phyloP scores from a whole-genome alignment of 2,113 vertebrate genomes.

The human (Homo sapiens) region DNA sequence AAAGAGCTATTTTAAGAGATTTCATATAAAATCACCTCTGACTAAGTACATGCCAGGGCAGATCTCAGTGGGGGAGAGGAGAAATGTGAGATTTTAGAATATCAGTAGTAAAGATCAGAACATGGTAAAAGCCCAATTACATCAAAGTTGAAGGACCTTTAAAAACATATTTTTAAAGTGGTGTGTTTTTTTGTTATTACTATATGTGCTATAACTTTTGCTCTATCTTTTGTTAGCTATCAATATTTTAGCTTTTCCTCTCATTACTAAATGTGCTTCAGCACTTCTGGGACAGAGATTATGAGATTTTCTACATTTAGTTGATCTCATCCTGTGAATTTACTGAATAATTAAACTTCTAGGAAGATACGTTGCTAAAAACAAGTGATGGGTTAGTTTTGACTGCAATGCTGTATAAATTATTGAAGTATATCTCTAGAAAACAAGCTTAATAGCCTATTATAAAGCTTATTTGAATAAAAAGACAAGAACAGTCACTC shows the following conservation, averaged over 20 bases:
- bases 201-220: neutral
- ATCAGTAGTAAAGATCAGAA: conserved; percentile 14
- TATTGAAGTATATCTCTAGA: conserved; percentile 71
- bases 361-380: conserved; percentile 46
- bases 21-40: conserved; percentile 61
- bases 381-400: conserved; percentile 58
- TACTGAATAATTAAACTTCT: conserved; percentile 53
- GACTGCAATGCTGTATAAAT: conserved; percentile 65
- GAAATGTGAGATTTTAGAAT: conserved; percentile 40
- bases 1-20: conserved; percentile 49
- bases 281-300: neutral
- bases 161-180: neutral
- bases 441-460: conserved; percentile 75
- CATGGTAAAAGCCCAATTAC: conserved; percentile 45
- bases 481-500: conserved; percentile 68
- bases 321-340: conserved; percentile 26
- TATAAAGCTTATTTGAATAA: conserved; percentile 72
- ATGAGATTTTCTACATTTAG: conserved; percentile 29
- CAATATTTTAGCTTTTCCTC: neutral
- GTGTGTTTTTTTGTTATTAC: neutral
- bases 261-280: neutral
- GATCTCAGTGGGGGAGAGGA: neutral
- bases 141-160: conserved; percentile 33
- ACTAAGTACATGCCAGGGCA: conserved; percentile 51
- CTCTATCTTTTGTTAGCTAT: neutral